These are phyloP conservation scores for Callyntrura guangdongensis DNA, from an alignment of 2,888 invertebrate species.

Conservation along the genomic window DNA sequence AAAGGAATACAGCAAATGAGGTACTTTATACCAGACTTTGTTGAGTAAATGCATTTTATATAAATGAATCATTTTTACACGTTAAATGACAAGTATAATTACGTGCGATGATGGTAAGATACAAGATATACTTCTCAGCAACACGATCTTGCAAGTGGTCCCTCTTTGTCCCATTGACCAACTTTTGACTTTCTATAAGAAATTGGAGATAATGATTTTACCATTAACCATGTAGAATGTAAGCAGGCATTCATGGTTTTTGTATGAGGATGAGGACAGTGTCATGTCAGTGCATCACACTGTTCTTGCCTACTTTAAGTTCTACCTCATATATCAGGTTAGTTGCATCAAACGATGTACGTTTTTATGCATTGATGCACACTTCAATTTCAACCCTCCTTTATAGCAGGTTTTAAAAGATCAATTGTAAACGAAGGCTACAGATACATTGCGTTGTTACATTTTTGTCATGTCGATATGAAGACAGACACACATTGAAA, in stretches of 20 bases:
- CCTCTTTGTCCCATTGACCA: slow-evolving; percentile 72
- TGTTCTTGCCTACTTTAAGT: not conserved
- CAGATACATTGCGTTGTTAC: no score
- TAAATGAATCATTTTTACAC: not conserved
- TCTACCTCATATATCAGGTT: slow-evolving; percentile 1
- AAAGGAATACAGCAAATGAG: not conserved
- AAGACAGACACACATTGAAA: not conserved
- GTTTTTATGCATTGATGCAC: not conserved
- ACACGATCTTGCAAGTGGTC: slow-evolving; percentile 13
- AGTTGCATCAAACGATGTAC: not conserved
- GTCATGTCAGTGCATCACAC: not conserved
- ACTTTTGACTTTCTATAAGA: slow-evolving; percentile 45
- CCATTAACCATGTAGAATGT: not conserved
- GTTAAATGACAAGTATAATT: not conserved
- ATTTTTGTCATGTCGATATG: not conserved
- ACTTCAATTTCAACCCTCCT: not conserved
- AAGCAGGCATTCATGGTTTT: not conserved
- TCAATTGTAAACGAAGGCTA: not conserved
- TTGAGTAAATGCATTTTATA: not conserved
- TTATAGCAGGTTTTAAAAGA: not conserved
- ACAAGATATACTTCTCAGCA: not conserved
- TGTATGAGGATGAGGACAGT: not conserved
- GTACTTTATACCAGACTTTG: not conserved
- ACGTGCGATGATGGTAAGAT: not conserved
- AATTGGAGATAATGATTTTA: slow-evolving; percentile 43